Percentiles rank a stretch among this genome's conserved stretches.
phyloP scores from a whole-genome alignment of 2,113 vertebrate species.

The Trinectes maculatus region DNA sequence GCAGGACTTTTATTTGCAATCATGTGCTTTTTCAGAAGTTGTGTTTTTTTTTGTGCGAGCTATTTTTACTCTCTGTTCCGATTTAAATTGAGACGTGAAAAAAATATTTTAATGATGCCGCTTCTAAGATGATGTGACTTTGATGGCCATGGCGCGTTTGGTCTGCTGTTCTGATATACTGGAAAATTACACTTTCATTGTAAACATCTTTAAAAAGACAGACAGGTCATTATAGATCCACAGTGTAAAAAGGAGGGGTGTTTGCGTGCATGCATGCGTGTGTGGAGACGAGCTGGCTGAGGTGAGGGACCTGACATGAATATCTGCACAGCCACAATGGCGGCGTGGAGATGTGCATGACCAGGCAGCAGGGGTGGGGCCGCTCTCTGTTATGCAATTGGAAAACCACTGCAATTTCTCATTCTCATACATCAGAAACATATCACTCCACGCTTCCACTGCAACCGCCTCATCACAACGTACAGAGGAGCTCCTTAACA shows the following conservation, averaged over 20 bases:
- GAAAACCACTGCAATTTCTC: conserved; percentile 48
- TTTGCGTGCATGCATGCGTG: no score
- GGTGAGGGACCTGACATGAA: conserved; percentile 22
- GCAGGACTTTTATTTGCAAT: no score
- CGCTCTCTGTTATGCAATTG: conserved; percentile 34
- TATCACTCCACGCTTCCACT: conserved; percentile 1
- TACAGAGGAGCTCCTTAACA: conserved; percentile 20
- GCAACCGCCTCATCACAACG: conserved; percentile 22
- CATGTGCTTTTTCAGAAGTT: no score
- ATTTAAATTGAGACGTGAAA: no score
- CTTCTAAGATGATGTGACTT: no score
- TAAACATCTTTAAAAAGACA: neutral
- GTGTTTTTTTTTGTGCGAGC: no score
- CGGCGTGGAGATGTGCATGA: conserved; percentile 28
- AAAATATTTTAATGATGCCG: no score
- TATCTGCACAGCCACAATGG: conserved; percentile 41
- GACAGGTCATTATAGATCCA: neutral
- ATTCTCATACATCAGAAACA: conserved; percentile 6
- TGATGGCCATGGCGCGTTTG: no score
- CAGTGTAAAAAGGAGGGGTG: neutral
- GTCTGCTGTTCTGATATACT: neutral
- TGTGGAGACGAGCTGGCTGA: neutral
- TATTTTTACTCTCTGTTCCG: no score
- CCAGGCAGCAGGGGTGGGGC: conserved; percentile 53
- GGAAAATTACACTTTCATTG: neutral